Evolutionary conservation across 2,888 invertebrate species (phyloP).

Genomic region (Isotomurus palustris): DNA sequence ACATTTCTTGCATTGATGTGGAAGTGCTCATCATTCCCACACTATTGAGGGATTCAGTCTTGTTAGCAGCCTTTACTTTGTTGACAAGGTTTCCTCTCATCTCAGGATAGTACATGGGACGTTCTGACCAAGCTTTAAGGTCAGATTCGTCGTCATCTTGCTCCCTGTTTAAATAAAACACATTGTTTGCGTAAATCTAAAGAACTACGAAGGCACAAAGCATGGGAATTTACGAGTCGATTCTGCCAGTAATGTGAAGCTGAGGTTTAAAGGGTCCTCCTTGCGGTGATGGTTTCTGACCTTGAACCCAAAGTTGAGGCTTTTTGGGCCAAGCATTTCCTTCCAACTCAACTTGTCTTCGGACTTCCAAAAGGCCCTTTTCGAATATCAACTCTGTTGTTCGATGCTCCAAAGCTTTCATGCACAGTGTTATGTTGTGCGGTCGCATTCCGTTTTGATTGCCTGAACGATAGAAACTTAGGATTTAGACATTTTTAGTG

Average conservation of each 20-base stretch:
- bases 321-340: constrained; percentile 26
- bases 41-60: too few relatives aligned
- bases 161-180: constrained; percentile 14
- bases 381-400: constrained; percentile 34
- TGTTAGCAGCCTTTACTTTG: too few relatives aligned
- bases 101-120: constrained; percentile 26
- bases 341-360: constrained; percentile 30
- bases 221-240: constrained; percentile 24
- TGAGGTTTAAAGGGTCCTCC: constrained; percentile 38
- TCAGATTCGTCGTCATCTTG: constrained; percentile 34
- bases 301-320: constrained; percentile 26
- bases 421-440: constrained; percentile 33
- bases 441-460: constrained; percentile 38
- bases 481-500: neutral
- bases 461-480: constrained; percentile 8
- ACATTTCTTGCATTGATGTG: too few relatives aligned
- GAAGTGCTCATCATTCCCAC: too few relatives aligned
- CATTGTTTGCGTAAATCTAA: neutral
- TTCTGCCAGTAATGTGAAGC: constrained; percentile 27
- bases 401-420: constrained; percentile 37
- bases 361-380: constrained; percentile 26
- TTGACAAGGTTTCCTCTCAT: too few relatives aligned
- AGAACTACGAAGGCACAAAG: neutral
- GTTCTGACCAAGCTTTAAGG: constrained; percentile 24
- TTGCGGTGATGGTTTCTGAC: constrained; percentile 26